Percentiles rank a stretch among this genome's conserved stretches.
Conservation (phyloP, 2,888 invertebrate species). For the Callinectes sapidus region DNA sequence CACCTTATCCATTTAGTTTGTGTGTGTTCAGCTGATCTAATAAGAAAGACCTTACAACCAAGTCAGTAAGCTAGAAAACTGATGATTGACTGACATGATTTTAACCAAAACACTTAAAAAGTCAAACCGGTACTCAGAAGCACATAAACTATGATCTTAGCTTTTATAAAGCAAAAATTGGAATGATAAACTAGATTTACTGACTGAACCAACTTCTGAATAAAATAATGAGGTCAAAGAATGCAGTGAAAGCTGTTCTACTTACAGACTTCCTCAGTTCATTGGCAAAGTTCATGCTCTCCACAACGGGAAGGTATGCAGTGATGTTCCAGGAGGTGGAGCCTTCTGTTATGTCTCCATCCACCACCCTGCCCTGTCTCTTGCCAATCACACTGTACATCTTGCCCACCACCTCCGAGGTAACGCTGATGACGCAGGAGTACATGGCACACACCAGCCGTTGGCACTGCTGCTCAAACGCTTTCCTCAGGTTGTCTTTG, state of each 20-base stretch:
- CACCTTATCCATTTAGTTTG: not conserved
- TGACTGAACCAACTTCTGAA: not conserved
- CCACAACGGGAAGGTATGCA: constrained; percentile 94
- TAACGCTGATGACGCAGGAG: constrained; percentile 86
- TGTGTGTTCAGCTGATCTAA: not conserved
- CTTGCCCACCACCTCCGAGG: constrained; percentile 79
- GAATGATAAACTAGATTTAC: not conserved
- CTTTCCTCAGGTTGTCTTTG: constrained; percentile 77
- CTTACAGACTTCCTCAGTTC: constrained; percentile 83
- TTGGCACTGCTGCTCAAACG: constrained; percentile 87
- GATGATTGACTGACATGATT: not conserved
- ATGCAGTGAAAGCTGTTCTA: constrained; percentile 30
- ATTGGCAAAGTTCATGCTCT: constrained; percentile 96
- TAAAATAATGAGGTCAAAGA: not conserved
- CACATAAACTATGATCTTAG: not conserved
- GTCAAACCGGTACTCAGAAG: not conserved
- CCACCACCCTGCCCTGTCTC: constrained; percentile 90
- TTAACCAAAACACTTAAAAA: not conserved
- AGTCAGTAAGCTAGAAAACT: not conserved
- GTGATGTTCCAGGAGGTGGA: constrained; percentile 90
- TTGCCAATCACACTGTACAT: constrained; percentile 92
- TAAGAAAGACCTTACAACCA: not conserved
- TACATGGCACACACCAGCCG: constrained; percentile 97
- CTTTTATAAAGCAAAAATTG: no score
- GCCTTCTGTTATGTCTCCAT: constrained; percentile 93